Base-by-base conservation (phyloP, 2,113 vertebrate genomes). In the Sander lucioperca region DNA sequence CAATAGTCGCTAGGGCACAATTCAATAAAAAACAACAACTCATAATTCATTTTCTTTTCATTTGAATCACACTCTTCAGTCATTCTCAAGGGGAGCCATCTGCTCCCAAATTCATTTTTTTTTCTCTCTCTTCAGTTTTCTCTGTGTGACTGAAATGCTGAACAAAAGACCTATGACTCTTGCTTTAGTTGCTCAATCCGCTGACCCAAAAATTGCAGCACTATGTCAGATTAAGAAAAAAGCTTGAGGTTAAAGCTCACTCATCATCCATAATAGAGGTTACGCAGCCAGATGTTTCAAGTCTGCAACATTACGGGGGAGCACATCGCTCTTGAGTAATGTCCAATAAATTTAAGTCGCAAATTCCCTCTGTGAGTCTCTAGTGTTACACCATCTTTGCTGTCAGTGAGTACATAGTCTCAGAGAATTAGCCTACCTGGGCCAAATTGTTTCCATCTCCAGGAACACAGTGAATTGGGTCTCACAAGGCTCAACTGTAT, bases 391-490 rank as follows among this genome's bases (percentile, higher is more conserved):
- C 48, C 76, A 36, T 89, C 73, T 84, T 85, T 71, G 56, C 84
- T 74, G 74, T 84, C 69, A 71, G 84, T 64, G 58, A 89, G 84
- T 25, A 80, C 86, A 86, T 23, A 66, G 80, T 74, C 68, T 68
- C 39, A 79, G 82, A 74, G 82, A 90, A 91, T 89, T 83, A 87
- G 68, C 64, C 74, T 45, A 80, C 75, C 61, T 11, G 56, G 54
- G 71, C 79, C 83, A 91, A 89, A 89, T 79, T 69, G 81, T 91
- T 91, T 92, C 90, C 88, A 92, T 89, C 83, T 79, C 65, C 79
- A 61, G 80, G 88, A 82, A 65, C 72, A 71, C 63, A 33, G 80
- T 25, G 73, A 54, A 70, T 84, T 51, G 74, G 79, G 61, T 83
- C 87, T 86, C 79, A 12, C 79, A 67, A 53, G 79, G 67, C 83